Evolutionary conservation across 2,797 vertebrate genomes (phyloP), one percentile per base, ranked within the genome.

Genomic region (Leptatherina wallacei): DNA sequence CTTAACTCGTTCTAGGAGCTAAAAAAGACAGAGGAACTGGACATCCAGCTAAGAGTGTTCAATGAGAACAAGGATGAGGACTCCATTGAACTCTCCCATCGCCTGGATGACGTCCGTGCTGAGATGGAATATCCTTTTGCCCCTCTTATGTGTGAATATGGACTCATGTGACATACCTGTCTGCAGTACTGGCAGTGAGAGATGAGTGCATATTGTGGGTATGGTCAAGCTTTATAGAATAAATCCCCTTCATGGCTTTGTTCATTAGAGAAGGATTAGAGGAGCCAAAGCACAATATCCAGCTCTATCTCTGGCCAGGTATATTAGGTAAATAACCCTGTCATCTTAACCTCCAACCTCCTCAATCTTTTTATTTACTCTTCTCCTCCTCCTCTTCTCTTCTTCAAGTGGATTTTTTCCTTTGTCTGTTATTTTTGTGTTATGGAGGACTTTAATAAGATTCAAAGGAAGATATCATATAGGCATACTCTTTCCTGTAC

Each of bases 51-150:
- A 85, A 98, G 95, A 93, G 98, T 99, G 74, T 99, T 99, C 94
- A 98, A 99, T 90, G 98, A 99, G 91, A 98, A 97, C 92, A 99
- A 98, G 93, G 98, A 99, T 69, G 98, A 99, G 57, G 98, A 99
- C 89, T 93, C 95, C 57, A 96, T 96, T 71, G 98, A 99, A 85
- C 95, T 99, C 82, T 97, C 97, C 57, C 98, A 99, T 83, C 97
- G 98, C 61, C 95, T 99, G 69, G 95, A 94, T 65, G 98, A 99
- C 92, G 97, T 99, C 93, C 96, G 94, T 13, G 93, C 96, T 40
- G 98, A 99, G 91, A 99, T 99, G 97, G 98, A 99, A 99, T 99
- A 99, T 99, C 98, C 97, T 99, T 98, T 95, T 71, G 55, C 73
- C 38, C 42, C 69, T 40, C 64, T 60, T 71, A n/a, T 57, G 36